A percentile compares a stretch with the other conserved stretches of the same genome.
phyloP scores from a whole-genome alignment of 2,113 vertebrate genomes.

The Nesogale talazaci region DNA sequence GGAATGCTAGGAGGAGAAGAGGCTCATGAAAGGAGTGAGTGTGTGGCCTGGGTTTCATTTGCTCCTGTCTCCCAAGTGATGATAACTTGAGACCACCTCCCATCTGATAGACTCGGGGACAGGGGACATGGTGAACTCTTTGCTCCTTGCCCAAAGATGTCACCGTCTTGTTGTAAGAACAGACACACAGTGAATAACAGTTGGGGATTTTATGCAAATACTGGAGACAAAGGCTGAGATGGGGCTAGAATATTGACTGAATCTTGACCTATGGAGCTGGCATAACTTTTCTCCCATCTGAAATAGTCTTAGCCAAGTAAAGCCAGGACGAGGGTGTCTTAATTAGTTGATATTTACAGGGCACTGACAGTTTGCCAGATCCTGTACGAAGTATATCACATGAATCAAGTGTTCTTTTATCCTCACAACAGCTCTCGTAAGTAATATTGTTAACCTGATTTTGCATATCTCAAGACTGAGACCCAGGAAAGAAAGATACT shows the following conservation, averaged over 20 bases:
- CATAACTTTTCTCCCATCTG: neutral
- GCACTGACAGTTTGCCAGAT: neutral
- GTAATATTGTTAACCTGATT: neutral
- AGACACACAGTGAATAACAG: neutral
- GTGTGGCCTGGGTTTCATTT: neutral
- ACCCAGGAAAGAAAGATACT: neutral
- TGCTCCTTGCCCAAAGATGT: neutral
- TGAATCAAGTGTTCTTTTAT: neutral
- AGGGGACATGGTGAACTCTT: neutral
- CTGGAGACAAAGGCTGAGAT: neutral
- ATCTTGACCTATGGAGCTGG: neutral
- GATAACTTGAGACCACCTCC: fast-evolving
- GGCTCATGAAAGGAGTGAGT: too few relatives aligned
- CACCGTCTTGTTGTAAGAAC: neutral
- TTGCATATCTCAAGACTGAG: neutral
- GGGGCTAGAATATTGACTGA: neutral
- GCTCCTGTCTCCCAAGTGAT: neutral
- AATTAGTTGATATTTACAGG: conserved; percentile 31
- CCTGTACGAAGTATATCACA: neutral
- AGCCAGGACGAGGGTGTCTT: conserved; percentile 25
- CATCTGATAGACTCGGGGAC: fast-evolving
- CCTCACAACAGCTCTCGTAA: neutral
- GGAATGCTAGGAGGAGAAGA: neutral
- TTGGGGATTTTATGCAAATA: neutral
- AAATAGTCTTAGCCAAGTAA: conserved; percentile 21